phyloP scores from a whole-genome alignment of 2,888 invertebrate genomes.

The Eumerus sabulonum region DNA sequence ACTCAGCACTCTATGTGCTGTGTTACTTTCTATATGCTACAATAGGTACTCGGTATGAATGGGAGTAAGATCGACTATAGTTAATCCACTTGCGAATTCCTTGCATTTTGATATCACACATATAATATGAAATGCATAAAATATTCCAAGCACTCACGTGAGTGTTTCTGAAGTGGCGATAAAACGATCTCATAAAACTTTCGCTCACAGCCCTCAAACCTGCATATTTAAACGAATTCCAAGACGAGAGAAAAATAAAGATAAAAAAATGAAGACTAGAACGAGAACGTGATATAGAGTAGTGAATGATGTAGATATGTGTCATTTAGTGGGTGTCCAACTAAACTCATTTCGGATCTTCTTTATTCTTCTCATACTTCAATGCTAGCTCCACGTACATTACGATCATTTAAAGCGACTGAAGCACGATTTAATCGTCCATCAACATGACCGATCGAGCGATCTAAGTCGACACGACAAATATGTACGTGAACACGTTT shows the following conservation, averaged over 20 bases:
- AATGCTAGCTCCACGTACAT: constrained; percentile 10
- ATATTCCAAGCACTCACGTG: constrained; percentile 53
- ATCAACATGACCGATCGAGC: not conserved
- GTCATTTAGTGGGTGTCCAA: constrained; percentile 55
- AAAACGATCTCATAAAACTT: constrained; percentile 33
- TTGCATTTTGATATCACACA: no score
- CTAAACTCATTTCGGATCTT: constrained; percentile 40
- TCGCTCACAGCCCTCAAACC: constrained; percentile 44
- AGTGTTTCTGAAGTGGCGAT: constrained; percentile 10
- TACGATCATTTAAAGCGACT: constrained; percentile 11
- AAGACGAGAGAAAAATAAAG: not conserved
- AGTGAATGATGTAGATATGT: constrained; percentile 37
- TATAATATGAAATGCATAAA: constrained; percentile 59
- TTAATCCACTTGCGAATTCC: constrained; percentile 43
- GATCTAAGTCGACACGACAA: not conserved
- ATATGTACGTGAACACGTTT: constrained; percentile 17
- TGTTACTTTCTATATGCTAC: constrained; percentile 42
- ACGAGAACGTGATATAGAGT: constrained; percentile 21
- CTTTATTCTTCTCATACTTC: constrained; percentile 10
- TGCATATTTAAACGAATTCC: constrained; percentile 30
- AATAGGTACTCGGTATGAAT: no score
- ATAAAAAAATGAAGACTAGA: no score
- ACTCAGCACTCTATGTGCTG: not conserved
- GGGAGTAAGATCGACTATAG: no score
- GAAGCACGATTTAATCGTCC: constrained; percentile 13